Evolutionary conservation across 2,888 invertebrate genomes (phyloP), one percentile per base, ranked within the genome.

Genomic region (Ophion ventricosus): DNA sequence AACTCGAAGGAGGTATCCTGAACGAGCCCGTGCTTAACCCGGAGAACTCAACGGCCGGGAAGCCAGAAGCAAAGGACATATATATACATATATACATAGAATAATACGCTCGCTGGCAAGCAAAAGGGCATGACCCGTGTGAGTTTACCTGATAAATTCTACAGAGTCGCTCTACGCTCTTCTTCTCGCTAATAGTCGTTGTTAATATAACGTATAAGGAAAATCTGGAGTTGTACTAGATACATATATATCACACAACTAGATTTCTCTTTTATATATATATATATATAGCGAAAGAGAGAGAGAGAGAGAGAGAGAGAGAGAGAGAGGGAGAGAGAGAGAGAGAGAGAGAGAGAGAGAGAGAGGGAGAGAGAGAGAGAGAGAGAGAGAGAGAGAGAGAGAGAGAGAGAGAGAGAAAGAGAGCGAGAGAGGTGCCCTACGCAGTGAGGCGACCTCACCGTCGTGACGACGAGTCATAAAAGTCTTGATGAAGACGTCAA

Each of bases 401-500:
- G 3, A 14, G 17, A 49, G 4, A 49, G 49, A 14, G 17, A 49
- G 4, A 49, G 49, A 17, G 49, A 14, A 3, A 49, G 2, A 20
- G 63, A 56, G 67, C 56, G 49, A 61, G 69, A 70, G 49, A 49
- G 7, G 43, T 29, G 54, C 56, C 61, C 72, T 64, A 67, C 54
- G 74, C 80, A 57, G 76, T 57, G 78, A 72, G 63, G 29, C 54
- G 72, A 56, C 35, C 70, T 57, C 73, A 54, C 66, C 72, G 43
- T 77, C 81, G 66, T 81, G 84, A 78, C 78, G 63, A 66, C 79
- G 86, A 88, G 88, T 88, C 89, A 90, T 92, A 92, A 92, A 92
- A 92, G 88, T 92, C 91, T 88, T 91, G 92, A 92, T 91, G 91
- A 92, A 91, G 90, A 90, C 92, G 91, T 91, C 92, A 90, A 92